These are phyloP conservation scores for Canis aureus DNA, from an alignment of 2,113 vertebrate genomes.

Conservation along the genomic window DNA sequence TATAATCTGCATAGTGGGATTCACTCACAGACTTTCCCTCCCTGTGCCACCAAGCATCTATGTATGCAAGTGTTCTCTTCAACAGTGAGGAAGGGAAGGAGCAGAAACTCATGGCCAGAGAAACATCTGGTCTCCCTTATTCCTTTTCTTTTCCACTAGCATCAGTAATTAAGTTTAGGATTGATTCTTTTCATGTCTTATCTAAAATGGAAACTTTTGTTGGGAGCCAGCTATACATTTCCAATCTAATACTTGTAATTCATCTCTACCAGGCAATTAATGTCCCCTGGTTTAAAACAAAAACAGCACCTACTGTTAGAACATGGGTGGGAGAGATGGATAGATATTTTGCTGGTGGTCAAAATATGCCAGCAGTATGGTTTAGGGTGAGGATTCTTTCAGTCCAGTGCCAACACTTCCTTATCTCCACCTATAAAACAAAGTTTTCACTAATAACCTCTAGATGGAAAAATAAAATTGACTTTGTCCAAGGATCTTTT, in stretches of 20 bases:
- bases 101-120: neutral
- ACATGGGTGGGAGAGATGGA: neutral
- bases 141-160: neutral
- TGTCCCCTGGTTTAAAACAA: neutral
- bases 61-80: neutral
- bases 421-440: neutral
- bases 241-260: neutral
- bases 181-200: neutral
- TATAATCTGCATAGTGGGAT: neutral
- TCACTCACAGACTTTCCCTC: neutral
- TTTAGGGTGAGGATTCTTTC: neutral
- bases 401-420: too few species aligned
- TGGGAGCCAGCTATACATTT: neutral
- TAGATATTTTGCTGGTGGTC: neutral
- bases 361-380: neutral
- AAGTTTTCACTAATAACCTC: neutral
- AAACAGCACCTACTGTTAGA: neutral
- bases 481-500: neutral
- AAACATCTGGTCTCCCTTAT: neutral
- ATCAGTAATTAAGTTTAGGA: neutral
- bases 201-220: neutral
- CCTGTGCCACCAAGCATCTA: neutral
- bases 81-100: neutral
- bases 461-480: neutral
- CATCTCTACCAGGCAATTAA: neutral